Base-by-base conservation (phyloP, 92 coral and sea anemone species). In the Umimayanthus chanpuru region DNA sequence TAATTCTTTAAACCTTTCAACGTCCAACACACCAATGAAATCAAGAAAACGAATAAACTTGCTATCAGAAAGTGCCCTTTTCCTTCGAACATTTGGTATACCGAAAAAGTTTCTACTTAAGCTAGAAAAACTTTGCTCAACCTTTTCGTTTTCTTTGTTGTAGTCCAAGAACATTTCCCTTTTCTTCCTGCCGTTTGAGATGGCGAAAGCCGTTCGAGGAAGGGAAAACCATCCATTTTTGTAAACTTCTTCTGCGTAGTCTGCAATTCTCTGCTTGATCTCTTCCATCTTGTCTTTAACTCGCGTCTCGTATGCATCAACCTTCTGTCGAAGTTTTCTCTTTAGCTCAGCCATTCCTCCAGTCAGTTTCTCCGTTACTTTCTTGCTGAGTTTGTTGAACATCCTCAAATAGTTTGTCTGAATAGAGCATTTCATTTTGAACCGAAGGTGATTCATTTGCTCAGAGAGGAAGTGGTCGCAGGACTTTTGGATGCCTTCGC, bases 211-310 rank as follows among this genome's bases (percentile, higher is more conserved):
- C 4, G 78, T 91, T 85, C 82, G 93, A 6, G 97, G 97, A 9
- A 92, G 77, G 1, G 77, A 75, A 89, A 94, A 94, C 97, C 97
- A 94, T 3, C 89, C 90, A 76, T 92, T 94, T 66, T 87, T 80
- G 55, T 71, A 92, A 36, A 94, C 95, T 9, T 89, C 68, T 66
- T 87, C 70, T 16, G 93, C 97, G 47, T 94, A 94, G 71, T 76
- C 72, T 38, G 58, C 80, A 88, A 92, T 85, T 9, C 80, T 76
- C n/a, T 86, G 88, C 50, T 86, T 91, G 50, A 86, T 85, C 20
- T 85, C 85, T 55, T 82, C 50, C 49, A 92, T 55, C 26, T 88
- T 87, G 38, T 88, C 73, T 77, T 29, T 92, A 44, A 92, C 88
- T 21, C 68, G 53, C 53, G 77, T 92, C 55, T 85, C 88, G 65